Evolutionary conservation across 2,888 invertebrate species (phyloP).

Genomic region (Caradrina kadenii): DNA sequence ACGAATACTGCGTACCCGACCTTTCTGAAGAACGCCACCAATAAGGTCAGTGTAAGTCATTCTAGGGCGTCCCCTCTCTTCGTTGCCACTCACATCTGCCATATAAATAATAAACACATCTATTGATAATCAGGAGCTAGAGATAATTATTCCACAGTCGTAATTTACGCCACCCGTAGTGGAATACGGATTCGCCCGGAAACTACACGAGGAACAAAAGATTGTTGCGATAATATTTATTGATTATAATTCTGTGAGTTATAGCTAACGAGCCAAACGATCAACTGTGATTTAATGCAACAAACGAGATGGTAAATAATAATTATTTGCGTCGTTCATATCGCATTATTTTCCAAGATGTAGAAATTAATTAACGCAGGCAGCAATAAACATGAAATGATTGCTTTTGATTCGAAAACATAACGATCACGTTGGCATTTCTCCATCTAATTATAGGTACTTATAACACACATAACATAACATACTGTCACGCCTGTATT

Average conservation of each 20-base stretch:
- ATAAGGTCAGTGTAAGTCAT: too few relatives aligned
- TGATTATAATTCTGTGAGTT: constrained; percentile 44
- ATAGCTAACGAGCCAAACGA: constrained; percentile 66
- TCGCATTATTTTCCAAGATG: constrained; percentile 57
- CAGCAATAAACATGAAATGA: constrained; percentile 33
- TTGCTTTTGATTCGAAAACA: constrained; percentile 43
- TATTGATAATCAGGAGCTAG: too few relatives aligned
- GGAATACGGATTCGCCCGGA: not conserved
- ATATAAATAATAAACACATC: not conserved
- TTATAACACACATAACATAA: too few relatives aligned
- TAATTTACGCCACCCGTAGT: not conserved
- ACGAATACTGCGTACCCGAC: too few relatives aligned
- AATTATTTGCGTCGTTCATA: constrained; percentile 56
- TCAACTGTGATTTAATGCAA: constrained; percentile 64
- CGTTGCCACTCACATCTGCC: too few relatives aligned
- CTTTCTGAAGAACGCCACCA: too few relatives aligned
- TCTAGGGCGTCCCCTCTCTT: too few relatives aligned
- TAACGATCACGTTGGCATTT: constrained; percentile 23
- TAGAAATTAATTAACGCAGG: constrained; percentile 56
- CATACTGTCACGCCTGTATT: too few relatives aligned
- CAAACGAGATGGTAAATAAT: constrained; percentile 47
- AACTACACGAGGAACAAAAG: constrained; percentile 59
- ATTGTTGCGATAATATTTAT: constrained; percentile 71
- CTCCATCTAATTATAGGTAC: not conserved
- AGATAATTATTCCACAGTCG: too few relatives aligned